A percentile compares a stretch with the other conserved stretches of the same genome.
Conservation (phyloP, 1,140 invertebrate genomes). For the Brachionus asplanchnoidis region DNA sequence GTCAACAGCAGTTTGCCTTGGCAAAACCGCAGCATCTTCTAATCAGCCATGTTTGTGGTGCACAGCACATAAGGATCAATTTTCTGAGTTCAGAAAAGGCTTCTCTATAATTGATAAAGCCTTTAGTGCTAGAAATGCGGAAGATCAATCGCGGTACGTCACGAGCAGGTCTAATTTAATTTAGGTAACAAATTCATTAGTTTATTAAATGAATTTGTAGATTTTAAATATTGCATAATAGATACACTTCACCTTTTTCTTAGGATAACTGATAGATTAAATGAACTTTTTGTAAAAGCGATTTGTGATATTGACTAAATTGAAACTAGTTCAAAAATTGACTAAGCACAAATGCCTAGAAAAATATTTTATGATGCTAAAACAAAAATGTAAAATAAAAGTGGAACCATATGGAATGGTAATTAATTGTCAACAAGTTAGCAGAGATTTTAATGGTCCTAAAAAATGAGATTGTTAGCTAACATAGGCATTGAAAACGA, state of each 20-base stretch:
- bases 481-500: neutral
- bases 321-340: neutral
- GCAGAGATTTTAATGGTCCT: neutral
- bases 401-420: neutral
- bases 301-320: neutral
- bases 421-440: neutral
- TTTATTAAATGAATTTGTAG: neutral
- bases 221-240: neutral
- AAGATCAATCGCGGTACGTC: neutral
- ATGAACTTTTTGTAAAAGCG: neutral
- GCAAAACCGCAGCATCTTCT: neutral
- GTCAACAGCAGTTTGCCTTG: neutral
- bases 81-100: neutral
- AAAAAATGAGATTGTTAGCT: neutral
- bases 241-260: neutral
- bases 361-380: neutral
- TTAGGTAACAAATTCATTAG: neutral
- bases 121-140: neutral
- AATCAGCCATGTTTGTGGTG: neutral
- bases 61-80: neutral
- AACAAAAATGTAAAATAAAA: constrained; percentile 19
- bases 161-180: neutral
- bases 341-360: neutral
- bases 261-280: neutral
- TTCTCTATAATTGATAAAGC: neutral